These are phyloP conservation scores for Heterotis niloticus DNA, from an alignment of 2,113 vertebrate species.

Conservation along the genomic window DNA sequence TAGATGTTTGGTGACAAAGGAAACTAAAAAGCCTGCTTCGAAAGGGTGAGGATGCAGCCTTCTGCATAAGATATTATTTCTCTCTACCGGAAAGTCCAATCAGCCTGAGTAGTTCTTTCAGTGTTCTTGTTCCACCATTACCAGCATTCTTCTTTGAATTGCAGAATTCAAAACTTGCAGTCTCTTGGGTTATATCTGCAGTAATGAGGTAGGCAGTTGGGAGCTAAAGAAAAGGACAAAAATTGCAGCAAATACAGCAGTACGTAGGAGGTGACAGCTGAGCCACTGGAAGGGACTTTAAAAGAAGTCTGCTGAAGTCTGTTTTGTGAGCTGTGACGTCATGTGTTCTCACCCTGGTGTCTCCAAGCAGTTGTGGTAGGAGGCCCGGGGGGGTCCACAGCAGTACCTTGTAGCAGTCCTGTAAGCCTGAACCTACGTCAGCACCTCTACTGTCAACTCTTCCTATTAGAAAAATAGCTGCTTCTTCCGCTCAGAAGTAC, in stretches of 20 bases:
- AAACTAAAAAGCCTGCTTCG: neutral
- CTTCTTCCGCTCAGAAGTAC: neutral
- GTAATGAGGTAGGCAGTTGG: neutral
- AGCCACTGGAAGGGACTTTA: constrained; percentile 64
- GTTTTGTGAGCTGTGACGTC: constrained; percentile 32
- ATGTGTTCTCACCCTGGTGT: constrained; percentile 25
- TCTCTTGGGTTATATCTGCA: neutral
- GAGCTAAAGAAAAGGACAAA: neutral
- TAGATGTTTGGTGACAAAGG: neutral
- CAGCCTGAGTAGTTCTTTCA: neutral
- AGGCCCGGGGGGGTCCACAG: neutral
- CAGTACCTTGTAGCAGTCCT: constrained; percentile 15
- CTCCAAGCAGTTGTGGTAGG: constrained; percentile 43
- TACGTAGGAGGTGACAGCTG: constrained; percentile 16
- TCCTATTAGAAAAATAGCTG: constrained; percentile 18
- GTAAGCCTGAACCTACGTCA: constrained; percentile 19
- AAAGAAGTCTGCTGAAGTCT: constrained; percentile 49
- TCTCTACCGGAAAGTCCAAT: neutral
- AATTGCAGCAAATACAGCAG: neutral
- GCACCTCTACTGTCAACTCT: constrained; percentile 22
- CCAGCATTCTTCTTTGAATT: constrained; percentile 4
- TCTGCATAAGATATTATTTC: neutral
- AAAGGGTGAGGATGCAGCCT: neutral
- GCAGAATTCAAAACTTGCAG: neutral
- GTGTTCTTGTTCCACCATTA: neutral